phyloP scores from a whole-genome alignment of 2,113 vertebrate species.

The Turnix velox region DNA sequence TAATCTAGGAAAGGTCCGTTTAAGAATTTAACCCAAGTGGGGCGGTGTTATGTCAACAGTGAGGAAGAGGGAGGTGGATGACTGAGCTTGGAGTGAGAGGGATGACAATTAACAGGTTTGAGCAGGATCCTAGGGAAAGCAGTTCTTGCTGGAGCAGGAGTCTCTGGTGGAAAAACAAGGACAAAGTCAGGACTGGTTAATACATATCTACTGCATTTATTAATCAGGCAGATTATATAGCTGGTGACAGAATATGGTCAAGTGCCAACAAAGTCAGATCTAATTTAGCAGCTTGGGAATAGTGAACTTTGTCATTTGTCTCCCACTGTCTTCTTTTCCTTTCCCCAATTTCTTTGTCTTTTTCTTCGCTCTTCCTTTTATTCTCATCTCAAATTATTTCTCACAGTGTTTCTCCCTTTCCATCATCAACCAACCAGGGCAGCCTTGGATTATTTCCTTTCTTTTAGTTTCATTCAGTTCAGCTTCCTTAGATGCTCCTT shows the following conservation, averaged over 20 bases:
- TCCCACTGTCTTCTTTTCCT: slow-evolving; percentile 11
- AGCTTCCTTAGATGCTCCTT: slow-evolving; percentile 53
- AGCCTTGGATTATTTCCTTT: slow-evolving; percentile 10
- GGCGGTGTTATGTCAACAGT: slow-evolving; percentile 25
- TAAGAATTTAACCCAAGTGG: slow-evolving; percentile 54
- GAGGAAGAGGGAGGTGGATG: neutral
- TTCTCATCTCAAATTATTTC: slow-evolving; percentile 12
- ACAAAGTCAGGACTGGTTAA: slow-evolving; percentile 43
- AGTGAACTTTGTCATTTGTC: slow-evolving; percentile 49
- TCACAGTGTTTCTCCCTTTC: neutral
- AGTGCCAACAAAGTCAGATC: slow-evolving; percentile 59
- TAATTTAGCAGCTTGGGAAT: slow-evolving; percentile 45
- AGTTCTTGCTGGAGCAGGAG: neutral
- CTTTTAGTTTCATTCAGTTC: neutral
- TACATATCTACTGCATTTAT: slow-evolving; percentile 37
- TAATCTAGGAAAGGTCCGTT: slow-evolving; percentile 56
- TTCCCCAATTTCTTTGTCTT: slow-evolving; percentile 38
- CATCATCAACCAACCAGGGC: neutral
- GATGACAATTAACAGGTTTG: slow-evolving; percentile 51
- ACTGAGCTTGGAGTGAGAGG: slow-evolving; percentile 2
- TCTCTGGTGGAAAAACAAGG: slow-evolving; percentile 25
- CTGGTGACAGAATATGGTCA: slow-evolving; percentile 55
- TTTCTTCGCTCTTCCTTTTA: neutral
- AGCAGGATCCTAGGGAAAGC: slow-evolving; percentile 22
- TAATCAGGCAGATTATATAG: slow-evolving; percentile 53